Evolutionary conservation across 2,888 invertebrate genomes (phyloP).

Genomic region (Oegoconia quadripuncta): DNA sequence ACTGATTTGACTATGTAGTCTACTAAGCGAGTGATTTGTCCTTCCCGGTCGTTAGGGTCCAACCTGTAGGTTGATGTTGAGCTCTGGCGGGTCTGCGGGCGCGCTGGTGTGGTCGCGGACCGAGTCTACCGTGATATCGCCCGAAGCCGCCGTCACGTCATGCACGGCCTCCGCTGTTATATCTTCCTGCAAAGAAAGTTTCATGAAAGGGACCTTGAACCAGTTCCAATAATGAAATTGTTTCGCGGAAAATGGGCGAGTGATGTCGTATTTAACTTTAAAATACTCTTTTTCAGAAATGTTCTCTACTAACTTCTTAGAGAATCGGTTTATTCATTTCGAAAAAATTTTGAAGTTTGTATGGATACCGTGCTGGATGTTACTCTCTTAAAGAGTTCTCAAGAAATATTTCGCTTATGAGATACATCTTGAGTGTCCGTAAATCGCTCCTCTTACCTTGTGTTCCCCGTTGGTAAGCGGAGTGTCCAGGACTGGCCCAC

Average conservation of each 20-base stretch:
- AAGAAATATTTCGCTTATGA: too few species aligned
- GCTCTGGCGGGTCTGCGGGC: constrained; percentile 67
- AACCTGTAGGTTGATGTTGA: constrained; percentile 74
- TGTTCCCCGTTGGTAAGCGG: constrained; percentile 69
- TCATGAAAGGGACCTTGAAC: background rate
- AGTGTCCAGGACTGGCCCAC: constrained; percentile 45
- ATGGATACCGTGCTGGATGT: too few species aligned
- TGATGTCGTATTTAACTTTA: too few species aligned
- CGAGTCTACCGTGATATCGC: constrained; percentile 96
- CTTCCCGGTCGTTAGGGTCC: background rate
- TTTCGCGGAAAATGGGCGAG: too few species aligned
- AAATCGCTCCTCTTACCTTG: constrained; percentile 41
- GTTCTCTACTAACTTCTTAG: too few species aligned
- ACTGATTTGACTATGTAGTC: too few species aligned
- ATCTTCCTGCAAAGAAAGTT: constrained; percentile 52
- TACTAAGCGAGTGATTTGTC: too few species aligned
- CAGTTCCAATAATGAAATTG: background rate
- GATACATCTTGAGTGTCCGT: too few species aligned
- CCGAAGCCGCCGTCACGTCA: constrained; percentile 80
- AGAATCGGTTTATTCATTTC: background rate
- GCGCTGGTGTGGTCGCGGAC: constrained; percentile 89
- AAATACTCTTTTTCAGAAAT: too few species aligned
- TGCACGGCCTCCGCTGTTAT: constrained; percentile 51
- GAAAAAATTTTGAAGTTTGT: too few species aligned
- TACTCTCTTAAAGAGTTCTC: too few species aligned